phyloP scores from a whole-genome alignment of 2,797 vertebrate species.

The Taenioides sp. region DNA sequence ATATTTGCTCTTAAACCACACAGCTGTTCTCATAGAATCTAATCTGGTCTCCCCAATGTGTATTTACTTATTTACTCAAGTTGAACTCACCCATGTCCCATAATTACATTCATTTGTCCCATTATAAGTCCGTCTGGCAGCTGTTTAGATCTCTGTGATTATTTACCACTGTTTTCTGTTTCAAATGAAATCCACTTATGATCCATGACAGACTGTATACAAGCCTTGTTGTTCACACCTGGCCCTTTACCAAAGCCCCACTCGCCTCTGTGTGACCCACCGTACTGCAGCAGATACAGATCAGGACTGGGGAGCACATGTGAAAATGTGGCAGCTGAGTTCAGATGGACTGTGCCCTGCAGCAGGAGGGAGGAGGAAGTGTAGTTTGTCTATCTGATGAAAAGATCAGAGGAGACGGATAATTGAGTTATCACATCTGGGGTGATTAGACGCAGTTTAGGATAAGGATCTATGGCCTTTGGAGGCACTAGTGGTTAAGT shows the following conservation, averaged over 20 bases:
- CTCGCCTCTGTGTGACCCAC: conserved; percentile 64
- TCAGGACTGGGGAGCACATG: conserved; percentile 64
- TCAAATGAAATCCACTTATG: conserved; percentile 47
- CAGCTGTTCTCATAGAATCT: neutral
- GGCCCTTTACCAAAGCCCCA: conserved; percentile 55
- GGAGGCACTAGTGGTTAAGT: conserved; percentile 49
- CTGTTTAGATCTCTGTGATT: conserved; percentile 36
- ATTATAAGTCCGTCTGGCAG: conserved; percentile 28
- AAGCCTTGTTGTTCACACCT: conserved; percentile 47
- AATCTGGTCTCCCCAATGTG: neutral
- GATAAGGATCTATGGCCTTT: conserved; percentile 69
- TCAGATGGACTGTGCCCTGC: conserved; percentile 68
- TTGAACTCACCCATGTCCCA: neutral
- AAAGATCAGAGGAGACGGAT: conserved; percentile 74
- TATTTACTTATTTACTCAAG: conserved; percentile 7
- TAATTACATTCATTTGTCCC: conserved; percentile 23
- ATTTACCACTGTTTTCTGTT: conserved; percentile 33
- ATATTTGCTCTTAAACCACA: neutral
- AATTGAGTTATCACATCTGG: conserved; percentile 78
- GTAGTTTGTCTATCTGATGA: conserved; percentile 67
- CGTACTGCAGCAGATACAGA: conserved; percentile 67
- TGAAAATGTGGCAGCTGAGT: conserved; percentile 66
- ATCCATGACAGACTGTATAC: conserved; percentile 60
- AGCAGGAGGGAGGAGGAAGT: conserved; percentile 51
- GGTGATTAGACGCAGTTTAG: conserved; percentile 65